Evolutionary conservation across 2,888 invertebrate species (phyloP).

Genomic region (Carabus problematicus): DNA sequence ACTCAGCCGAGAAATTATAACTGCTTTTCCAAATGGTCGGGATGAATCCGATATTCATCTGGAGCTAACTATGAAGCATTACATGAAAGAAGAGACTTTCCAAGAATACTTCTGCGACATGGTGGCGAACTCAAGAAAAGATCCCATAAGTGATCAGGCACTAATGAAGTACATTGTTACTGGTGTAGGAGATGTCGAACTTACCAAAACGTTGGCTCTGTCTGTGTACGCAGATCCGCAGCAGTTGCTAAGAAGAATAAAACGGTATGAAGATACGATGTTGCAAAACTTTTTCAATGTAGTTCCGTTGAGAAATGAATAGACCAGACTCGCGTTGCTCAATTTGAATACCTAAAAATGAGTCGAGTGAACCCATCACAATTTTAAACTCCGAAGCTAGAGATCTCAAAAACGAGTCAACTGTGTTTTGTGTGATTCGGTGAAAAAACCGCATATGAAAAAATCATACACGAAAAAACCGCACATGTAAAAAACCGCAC

Average conservation of each 20-base stretch:
- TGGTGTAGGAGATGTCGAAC: background rate
- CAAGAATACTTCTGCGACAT: conserved; percentile 36
- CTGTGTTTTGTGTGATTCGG: no score
- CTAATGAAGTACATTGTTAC: conserved; percentile 36
- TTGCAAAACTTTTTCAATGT: background rate
- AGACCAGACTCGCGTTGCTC: background rate
- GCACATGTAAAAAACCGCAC: conserved; percentile 1
- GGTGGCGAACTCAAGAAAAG: conserved; percentile 37
- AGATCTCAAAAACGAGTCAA: no score
- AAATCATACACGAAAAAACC: no score
- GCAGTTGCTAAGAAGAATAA: background rate
- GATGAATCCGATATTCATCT: conserved; percentile 31
- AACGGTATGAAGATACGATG: conserved; percentile 8
- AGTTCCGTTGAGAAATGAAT: background rate
- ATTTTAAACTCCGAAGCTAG: no score
- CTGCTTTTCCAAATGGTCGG: conserved; percentile 31
- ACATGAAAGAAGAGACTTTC: conserved; percentile 25
- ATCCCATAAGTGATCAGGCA: conserved; percentile 20
- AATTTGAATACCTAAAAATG: no score
- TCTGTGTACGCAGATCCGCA: background rate
- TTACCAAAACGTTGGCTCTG: background rate
- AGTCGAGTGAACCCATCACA: background rate
- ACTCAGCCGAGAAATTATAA: conserved; percentile 21
- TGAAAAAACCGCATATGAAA: no score
- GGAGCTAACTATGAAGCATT: conserved; percentile 24